These are phyloP conservation scores for Tragelaphus imberbis DNA, from an alignment of 2,113 vertebrate genomes.

Conservation along the genomic window DNA sequence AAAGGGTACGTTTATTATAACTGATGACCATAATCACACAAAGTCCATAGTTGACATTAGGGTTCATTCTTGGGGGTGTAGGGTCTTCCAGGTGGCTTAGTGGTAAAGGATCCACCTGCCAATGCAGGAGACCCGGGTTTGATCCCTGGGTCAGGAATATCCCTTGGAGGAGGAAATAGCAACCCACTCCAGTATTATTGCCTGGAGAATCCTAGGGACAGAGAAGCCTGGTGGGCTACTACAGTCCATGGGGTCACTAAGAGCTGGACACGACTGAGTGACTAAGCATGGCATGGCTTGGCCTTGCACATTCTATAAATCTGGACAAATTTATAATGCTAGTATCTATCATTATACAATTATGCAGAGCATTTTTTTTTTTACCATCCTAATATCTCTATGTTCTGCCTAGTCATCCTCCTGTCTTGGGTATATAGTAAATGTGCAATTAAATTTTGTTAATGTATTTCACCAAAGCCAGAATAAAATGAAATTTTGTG, in stretches of 20 bases:
- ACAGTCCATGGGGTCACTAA: background rate
- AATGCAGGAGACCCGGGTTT: background rate
- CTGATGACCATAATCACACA: background rate
- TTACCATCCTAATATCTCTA: background rate
- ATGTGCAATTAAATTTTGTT: background rate
- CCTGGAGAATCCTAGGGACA: background rate
- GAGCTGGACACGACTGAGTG: background rate
- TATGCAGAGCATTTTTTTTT: background rate
- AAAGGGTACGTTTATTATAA: background rate
- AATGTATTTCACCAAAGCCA: background rate
- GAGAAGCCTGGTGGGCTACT: background rate
- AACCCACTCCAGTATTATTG: background rate
- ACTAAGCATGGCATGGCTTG: background rate
- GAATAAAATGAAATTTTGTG: background rate
- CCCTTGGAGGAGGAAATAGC: background rate
- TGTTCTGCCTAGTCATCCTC: background rate
- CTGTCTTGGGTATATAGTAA: background rate
- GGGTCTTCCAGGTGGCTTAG: background rate
- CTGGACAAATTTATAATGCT: background rate
- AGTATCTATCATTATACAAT: background rate
- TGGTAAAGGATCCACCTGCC: background rate
- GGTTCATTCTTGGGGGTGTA: background rate
- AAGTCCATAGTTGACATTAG: background rate
- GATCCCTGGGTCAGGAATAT: background rate
- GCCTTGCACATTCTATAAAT: background rate